Evolutionary conservation across 1,140 invertebrate genomes (phyloP), one percentile per base, ranked within the genome.

Genomic region (Drosophila varians): DNA sequence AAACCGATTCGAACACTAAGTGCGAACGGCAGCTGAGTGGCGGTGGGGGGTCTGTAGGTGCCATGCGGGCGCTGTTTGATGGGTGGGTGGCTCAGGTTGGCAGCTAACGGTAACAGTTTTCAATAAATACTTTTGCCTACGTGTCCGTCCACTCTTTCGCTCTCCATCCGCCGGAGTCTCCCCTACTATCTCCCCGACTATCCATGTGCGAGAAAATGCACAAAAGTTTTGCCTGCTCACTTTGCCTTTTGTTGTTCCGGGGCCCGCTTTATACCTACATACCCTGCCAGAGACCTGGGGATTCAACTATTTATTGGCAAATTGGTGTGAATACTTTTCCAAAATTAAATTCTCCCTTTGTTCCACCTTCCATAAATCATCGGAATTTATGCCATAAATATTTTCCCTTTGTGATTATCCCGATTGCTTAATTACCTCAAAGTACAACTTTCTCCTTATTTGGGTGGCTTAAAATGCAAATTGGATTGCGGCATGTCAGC

Each of bases 21-120:
- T 68, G 64, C 34, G 71, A 84, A 84, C 53, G 74, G 79, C 65
- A 75, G 65, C 36, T 53, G n/a, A n/a, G n/a, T n/a, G n/a, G n/a
- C n/a, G n/a, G n/a, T n/a, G n/a, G 47, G 38, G 58, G 56, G 61
- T 66, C 21, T 31, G 19, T 28, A 9, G 21, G 57, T 38, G 18
- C 11, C 26, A 11, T 9, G 5, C 8, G 28, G 21, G 3, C 3
- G 23, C 19, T n/a, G 28, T 46, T 28, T 43, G 6, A 38, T n/a
- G 8, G 14, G 21, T 12, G 9, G 40, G 25, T 43, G 47, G 38
- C 21, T 28, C 72, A 61, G 78, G 78, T 77, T 83, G 77, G 65
- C 80, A 75, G 71, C 80, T 75, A 86, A 80, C 80, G 82, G 80
- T 84, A 80, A 84, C 80, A 84, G 80, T 84, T 84, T 84, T 84